Conservation (phyloP, 2,797 vertebrate genomes). For the Xenentodon cancila region DNA sequence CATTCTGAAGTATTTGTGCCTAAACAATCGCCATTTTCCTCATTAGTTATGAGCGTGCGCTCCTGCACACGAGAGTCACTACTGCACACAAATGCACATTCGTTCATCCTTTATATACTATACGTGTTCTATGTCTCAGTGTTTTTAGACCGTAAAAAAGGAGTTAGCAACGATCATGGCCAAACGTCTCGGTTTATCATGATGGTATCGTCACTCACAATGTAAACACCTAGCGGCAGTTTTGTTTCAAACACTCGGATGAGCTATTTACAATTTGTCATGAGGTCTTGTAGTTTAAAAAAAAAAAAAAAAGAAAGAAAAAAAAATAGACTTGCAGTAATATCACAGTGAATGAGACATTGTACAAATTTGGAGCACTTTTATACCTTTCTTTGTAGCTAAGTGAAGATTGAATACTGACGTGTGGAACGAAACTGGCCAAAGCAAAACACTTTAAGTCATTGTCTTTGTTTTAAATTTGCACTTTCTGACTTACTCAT, state of each 20-base stretch:
- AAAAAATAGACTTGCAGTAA: conserved; percentile 65
- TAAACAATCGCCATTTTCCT: conserved; percentile 88
- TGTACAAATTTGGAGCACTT: conserved; percentile 74
- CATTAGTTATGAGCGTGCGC: conserved; percentile 74
- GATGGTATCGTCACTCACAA: conserved; percentile 67
- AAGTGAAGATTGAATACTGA: conserved; percentile 71
- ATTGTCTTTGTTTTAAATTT: conserved; percentile 81
- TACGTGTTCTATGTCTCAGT: conserved; percentile 78
- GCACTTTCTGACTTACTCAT: conserved; percentile 83
- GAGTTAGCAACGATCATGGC: conserved; percentile 73
- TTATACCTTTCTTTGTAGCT: conserved; percentile 77
- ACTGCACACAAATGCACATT: conserved; percentile 84
- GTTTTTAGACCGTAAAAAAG: conserved; percentile 73
- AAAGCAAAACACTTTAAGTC: conserved; percentile 82
- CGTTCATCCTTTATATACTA: conserved; percentile 78
- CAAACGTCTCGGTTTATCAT: conserved; percentile 76
- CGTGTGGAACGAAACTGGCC: conserved; percentile 83
- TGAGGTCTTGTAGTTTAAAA: conserved; percentile 68
- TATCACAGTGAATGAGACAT: conserved; percentile 66
- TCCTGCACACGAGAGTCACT: conserved; percentile 66
- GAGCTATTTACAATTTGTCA: conserved; percentile 66
- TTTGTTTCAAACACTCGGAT: conserved; percentile 57
- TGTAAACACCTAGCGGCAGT: conserved; percentile 58
- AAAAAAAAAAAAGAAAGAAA: conserved; percentile 35
- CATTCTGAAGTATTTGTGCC: conserved; percentile 90